These are phyloP conservation scores for Lemur catta DNA, from an alignment of 2,797 vertebrate species.

Conservation along the genomic window DNA sequence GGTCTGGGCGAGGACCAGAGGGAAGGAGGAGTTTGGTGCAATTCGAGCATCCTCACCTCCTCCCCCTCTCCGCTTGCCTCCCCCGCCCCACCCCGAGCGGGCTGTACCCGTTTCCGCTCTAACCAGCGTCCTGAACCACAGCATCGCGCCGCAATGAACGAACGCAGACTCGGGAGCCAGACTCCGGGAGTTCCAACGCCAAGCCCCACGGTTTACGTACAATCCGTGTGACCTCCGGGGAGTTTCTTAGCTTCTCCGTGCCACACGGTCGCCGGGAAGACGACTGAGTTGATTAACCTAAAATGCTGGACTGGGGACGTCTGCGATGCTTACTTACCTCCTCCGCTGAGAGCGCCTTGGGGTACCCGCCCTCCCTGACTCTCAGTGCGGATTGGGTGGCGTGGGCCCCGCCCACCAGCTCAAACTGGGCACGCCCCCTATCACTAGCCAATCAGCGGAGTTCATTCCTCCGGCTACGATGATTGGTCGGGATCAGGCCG, in stretches of 20 bases:
- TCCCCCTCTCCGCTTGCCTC: background rate
- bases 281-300: background rate
- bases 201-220: background rate
- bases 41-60: background rate
- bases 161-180: background rate
- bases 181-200: background rate
- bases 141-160: background rate
- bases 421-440: background rate
- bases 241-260: background rate
- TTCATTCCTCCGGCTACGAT: background rate
- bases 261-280: background rate
- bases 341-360: background rate
- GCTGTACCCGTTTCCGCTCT: background rate
- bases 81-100: background rate
- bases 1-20: no score
- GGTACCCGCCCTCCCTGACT: background rate
- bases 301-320: background rate
- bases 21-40: background rate
- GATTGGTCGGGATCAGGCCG: background rate
- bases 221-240: background rate
- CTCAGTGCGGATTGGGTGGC: background rate
- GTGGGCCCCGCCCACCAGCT: background rate
- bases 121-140: slow-evolving; percentile 13
- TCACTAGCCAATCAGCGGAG: background rate
- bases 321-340: background rate